Base-by-base conservation (phyloP, 2,888 invertebrate species). In the Chymomyza amoena region DNA sequence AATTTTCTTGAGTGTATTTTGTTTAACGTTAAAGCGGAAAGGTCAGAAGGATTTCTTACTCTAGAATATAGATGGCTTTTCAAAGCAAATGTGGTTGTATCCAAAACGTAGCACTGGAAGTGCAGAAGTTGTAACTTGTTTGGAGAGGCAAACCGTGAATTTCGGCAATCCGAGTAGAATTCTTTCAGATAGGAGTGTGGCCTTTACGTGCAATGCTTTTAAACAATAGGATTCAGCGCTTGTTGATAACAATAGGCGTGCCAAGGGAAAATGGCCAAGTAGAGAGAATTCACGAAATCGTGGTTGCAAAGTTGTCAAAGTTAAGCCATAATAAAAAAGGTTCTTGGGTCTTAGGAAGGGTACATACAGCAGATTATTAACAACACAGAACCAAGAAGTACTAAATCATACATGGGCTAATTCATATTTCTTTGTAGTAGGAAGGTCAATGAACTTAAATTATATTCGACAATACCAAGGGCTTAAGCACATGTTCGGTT, bases 231-330 rank as follows among this genome's bases (percentile, higher is more conserved):
- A 75, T 76, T 10, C 67, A 72, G 51, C 90, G 91, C 61, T 51
- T 89, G 50, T 84, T 90, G 63, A 68, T 83, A 4, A 51, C 70
- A 6, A 89, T 75, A 84, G 79, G 90, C 9, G 75, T 90, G 6
- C 75, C 73, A 2, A 63, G 90, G 60, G 87, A 87, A 6, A 90
- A 91, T 68, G 89, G 90, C 0, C 90, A 91, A 68, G 88, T 88
- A 0, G 89, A 90, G 61, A 68, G 89, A 10, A 73, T 89, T 0
- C 88, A 91, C 68, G 70, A 77, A 6, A 84, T 78, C 6, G 76
- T 91, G 1, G 84, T 90, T 51, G 77, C 90, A 0, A 72, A 90
- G 50, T 51, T 91, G 10, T 80, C 90, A 2, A 91, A 91, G 66
- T 60, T 91, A 10, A 78, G 87, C n/a, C 59, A 81, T 2, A 83